phyloP scores from a whole-genome alignment of 2,888 invertebrate genomes.

The Hydraecia micacea region DNA sequence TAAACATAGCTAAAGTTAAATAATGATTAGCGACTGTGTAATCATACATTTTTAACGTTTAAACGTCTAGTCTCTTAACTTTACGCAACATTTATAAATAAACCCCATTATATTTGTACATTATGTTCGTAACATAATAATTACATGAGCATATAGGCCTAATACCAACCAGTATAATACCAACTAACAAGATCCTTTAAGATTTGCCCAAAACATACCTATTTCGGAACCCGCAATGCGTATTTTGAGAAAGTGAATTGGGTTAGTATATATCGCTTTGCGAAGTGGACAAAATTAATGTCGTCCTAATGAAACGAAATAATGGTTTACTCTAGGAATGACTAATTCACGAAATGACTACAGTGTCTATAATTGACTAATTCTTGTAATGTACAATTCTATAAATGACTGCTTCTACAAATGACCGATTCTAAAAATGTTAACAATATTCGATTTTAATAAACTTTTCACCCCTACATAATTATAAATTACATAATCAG shows the following conservation, averaged over 20 bases:
- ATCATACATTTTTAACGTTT: too few relatives aligned
- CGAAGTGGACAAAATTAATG: neutral
- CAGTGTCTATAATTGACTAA: too few relatives aligned
- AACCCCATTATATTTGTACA: neutral
- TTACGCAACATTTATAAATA: neutral
- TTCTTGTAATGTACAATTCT: too few relatives aligned
- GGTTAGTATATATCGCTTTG: conserved; percentile 22
- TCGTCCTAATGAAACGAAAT: neutral
- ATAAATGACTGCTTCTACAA: too few relatives aligned
- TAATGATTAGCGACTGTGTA: too few relatives aligned
- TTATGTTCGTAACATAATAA: neutral
- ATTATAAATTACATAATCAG: neutral
- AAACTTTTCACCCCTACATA: too few relatives aligned
- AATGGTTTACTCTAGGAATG: neutral
- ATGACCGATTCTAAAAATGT: too few relatives aligned
- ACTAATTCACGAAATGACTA: too few relatives aligned
- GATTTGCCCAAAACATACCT: neutral
- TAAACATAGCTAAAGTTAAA: too few relatives aligned
- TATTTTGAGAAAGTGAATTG: conserved; percentile 41
- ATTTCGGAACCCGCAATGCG: conserved; percentile 37
- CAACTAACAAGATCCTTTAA: neutral
- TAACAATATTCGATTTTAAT: neutral
- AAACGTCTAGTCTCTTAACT: too few relatives aligned
- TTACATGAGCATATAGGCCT: neutral
- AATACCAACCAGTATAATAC: neutral